Conservation (phyloP, 2,888 invertebrate genomes). For the Nebria brevicollis region DNA sequence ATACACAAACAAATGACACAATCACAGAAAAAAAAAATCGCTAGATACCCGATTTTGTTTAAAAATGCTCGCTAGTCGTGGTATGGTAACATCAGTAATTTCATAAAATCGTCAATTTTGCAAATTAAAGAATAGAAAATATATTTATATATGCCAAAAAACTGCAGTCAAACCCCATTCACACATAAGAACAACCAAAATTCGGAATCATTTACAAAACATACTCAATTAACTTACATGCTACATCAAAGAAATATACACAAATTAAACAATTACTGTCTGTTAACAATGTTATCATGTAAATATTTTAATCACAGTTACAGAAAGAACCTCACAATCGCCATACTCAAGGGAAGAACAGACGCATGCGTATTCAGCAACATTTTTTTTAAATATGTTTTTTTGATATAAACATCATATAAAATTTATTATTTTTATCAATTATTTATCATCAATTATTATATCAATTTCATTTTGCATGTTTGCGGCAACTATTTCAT, state of each 20-base stretch:
- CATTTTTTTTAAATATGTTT: constrained; percentile 25
- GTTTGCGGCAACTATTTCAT: neutral
- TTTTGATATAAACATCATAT: constrained; percentile 1
- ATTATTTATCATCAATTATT: constrained; percentile 2
- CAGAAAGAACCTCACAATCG: constrained; percentile 52
- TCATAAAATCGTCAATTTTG: constrained; percentile 20
- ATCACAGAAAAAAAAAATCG: constrained; percentile 25
- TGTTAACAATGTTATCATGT: constrained; percentile 53
- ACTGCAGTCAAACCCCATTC: constrained; percentile 35
- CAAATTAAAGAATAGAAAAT: constrained; percentile 34
- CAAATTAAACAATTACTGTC: constrained; percentile 52
- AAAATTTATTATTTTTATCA: neutral
- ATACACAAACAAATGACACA: constrained; percentile 46
- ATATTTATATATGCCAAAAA: constrained; percentile 32
- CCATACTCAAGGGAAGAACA: constrained; percentile 51
- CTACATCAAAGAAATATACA: constrained; percentile 50
- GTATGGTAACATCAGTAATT: constrained; percentile 34
- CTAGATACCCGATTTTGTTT: neutral
- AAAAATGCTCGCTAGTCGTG: constrained; percentile 2
- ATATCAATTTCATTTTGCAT: neutral
- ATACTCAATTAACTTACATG: constrained; percentile 40
- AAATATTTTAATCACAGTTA: constrained; percentile 54
- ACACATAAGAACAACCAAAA: constrained; percentile 20
- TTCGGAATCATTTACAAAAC: neutral
- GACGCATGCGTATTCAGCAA: constrained; percentile 49